Evolutionary conservation across 1,140 invertebrate species (phyloP).

Genomic region (Physella acuta): DNA sequence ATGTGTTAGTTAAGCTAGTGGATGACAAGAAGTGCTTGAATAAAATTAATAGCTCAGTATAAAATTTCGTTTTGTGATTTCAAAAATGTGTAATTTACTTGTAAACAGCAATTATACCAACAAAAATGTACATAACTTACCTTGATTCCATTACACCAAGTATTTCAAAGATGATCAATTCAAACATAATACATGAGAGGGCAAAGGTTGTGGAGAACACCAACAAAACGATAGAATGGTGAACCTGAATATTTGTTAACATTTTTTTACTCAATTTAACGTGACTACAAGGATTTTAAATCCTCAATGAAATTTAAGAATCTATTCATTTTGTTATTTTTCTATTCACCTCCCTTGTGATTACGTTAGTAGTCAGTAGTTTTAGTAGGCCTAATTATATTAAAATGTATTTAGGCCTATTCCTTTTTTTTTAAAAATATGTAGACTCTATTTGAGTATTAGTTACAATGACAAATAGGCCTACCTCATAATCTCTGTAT

Average conservation of each 20-base stretch:
- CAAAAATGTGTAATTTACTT: no score
- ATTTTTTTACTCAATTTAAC: not conserved
- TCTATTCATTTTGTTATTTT: not conserved
- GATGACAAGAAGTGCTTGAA: no score
- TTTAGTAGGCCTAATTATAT: not conserved
- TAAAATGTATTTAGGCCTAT: not conserved
- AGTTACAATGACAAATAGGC: not conserved
- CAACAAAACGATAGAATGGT: slow-evolving; percentile 88
- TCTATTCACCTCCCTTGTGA: no score
- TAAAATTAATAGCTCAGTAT: no score
- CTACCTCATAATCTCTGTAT: slow-evolving; percentile 93
- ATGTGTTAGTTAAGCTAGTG: no score
- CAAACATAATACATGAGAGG: slow-evolving; percentile 98
- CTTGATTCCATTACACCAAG: slow-evolving; percentile 84
- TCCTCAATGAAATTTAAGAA: not conserved
- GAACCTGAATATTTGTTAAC: slow-evolving; percentile 65
- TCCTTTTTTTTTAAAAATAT: not conserved
- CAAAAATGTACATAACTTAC: no score
- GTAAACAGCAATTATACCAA: no score
- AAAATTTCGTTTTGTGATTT: no score
- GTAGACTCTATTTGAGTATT: not conserved
- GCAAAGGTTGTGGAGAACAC: slow-evolving; percentile 97
- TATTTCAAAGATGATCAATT: slow-evolving; percentile 99
- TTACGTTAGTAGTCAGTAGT: not conserved
- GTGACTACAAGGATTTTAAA: not conserved